Percentiles rank a stretch among this genome's conserved stretches.
phyloP scores from a whole-genome alignment of 2,797 vertebrate species.

The Bradypodion ventrale region DNA sequence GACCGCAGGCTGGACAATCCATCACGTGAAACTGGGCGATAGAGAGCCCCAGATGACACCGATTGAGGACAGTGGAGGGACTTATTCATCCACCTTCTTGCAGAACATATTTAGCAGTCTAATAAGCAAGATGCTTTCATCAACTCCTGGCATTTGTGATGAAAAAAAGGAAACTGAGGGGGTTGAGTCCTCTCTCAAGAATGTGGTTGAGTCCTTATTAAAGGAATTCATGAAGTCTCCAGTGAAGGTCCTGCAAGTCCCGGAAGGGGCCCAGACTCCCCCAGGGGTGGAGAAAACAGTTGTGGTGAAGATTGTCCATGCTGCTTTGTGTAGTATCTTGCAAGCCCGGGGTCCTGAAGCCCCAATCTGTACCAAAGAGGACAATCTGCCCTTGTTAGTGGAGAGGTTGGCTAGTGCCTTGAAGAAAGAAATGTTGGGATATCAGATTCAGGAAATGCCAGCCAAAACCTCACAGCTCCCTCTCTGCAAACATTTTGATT shows the following conservation, averaged over 20 bases:
- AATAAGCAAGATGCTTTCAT: constrained; percentile 23
- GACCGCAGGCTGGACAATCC: background rate
- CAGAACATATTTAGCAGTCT: constrained; percentile 25
- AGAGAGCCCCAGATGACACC: background rate
- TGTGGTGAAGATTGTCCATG: background rate
- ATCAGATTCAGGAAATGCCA: background rate
- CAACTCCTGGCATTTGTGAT: background rate
- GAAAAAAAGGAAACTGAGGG: background rate
- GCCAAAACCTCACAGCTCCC: background rate
- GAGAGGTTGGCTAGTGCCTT: constrained; percentile 3
- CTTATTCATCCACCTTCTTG: constrained; percentile 15
- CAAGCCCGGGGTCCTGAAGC: background rate
- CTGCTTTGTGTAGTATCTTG: constrained; percentile 19
- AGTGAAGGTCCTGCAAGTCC: constrained; percentile 14
- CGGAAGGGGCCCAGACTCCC: background rate
- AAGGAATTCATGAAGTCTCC: constrained; percentile 30
- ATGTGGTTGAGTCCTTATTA: constrained; percentile 17
- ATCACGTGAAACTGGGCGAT: background rate
- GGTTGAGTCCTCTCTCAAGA: background rate
- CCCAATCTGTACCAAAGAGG: background rate
- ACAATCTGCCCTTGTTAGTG: background rate
- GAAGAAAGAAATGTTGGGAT: constrained; percentile 29
- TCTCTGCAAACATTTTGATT: background rate
- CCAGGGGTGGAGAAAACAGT: background rate
- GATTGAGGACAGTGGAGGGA: background rate